A percentile compares a stretch with the other conserved stretches of the same genome.
phyloP scores from a whole-genome alignment of 1,140 invertebrate species.

The Microvelia longipes region DNA sequence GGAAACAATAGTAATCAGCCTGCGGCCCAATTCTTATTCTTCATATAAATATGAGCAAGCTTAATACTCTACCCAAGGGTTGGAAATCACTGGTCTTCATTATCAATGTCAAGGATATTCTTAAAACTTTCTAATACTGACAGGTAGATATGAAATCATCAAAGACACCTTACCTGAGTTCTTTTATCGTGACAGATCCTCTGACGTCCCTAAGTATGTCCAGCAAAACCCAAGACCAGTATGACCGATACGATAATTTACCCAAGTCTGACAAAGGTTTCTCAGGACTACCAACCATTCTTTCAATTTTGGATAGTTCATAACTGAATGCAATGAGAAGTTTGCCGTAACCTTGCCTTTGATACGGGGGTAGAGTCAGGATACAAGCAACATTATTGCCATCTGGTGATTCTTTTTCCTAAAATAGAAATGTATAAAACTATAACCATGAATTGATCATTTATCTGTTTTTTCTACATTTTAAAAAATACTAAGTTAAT shows the following conservation, averaged over 20 bases:
- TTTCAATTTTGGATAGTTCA: conserved; percentile 79
- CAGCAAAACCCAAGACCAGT: conserved; percentile 93
- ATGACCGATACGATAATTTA: conserved; percentile 89
- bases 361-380: conserved; percentile 88
- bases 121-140: too few relatives aligned
- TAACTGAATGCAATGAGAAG: conserved; percentile 91
- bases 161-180: conserved; percentile 72
- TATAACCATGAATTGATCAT: too few relatives aligned
- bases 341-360: conserved; percentile 97
- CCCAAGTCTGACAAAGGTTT: conserved; percentile 95
- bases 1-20: too few relatives aligned
- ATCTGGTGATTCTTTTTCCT: conserved; percentile 93
- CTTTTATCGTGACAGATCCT: conserved; percentile 82
- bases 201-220: conserved; percentile 74
- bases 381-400: conserved; percentile 98
- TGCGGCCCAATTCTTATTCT: too few relatives aligned
- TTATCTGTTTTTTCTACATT: too few relatives aligned
- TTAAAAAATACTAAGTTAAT: too few relatives aligned
- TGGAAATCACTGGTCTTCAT: too few relatives aligned
- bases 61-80: too few relatives aligned
- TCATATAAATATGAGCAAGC: too few relatives aligned
- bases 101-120: too few relatives aligned
- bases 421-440: conserved; percentile 18
- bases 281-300: conserved; percentile 88
- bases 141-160: too few relatives aligned